Base-by-base conservation (phyloP, 2,888 invertebrate species). In the Eugnorisma glareosa region DNA sequence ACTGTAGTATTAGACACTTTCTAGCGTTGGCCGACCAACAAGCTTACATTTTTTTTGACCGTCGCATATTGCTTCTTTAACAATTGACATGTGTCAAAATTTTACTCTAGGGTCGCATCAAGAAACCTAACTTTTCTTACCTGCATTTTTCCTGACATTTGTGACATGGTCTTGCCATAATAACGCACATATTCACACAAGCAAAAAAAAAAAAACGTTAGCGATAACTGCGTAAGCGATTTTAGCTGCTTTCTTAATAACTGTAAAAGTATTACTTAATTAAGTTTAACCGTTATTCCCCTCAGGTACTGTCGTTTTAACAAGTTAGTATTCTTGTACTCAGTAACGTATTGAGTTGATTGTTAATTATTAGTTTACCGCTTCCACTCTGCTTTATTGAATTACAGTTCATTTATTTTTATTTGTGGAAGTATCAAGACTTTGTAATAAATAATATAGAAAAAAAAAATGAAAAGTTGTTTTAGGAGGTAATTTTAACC, bases 281-380 rank as follows among this genome's bases (percentile, higher is more conserved):
- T 70, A 59, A 40, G 43, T 69, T 75, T 73, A 69, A 75, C 77
- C 57, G 54, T 86, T 80, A 48, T 48, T 57, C 66, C 66, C 79
- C 73, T 88, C 88, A 86, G 84, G 88, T 89, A 88, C 88, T 57
- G 76, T 77, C 59, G 84, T 88, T 75, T 81, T 78, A 88, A 70
- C 73, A 69, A 82, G 74, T 87, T 88, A 87, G 77, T 88, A 75
- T 54, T 79, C 76, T 87, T 86, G 87, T 86, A 86, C 89, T 86
- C 87, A 77, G 72, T 81, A 74, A 75, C 61, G 48, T 68, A 73
- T 64, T 64, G 45, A 69, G 70, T 78, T 86, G 51, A 59, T 40
- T 69, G 51, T 86, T 86, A 83, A 43, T 73, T 59, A 75, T 84
- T 79, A 77, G 71, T 77, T 77, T 61, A 70, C 28, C 54, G 31